Base-by-base conservation (phyloP, 1,140 invertebrate species). In the Dysdera silvatica region DNA sequence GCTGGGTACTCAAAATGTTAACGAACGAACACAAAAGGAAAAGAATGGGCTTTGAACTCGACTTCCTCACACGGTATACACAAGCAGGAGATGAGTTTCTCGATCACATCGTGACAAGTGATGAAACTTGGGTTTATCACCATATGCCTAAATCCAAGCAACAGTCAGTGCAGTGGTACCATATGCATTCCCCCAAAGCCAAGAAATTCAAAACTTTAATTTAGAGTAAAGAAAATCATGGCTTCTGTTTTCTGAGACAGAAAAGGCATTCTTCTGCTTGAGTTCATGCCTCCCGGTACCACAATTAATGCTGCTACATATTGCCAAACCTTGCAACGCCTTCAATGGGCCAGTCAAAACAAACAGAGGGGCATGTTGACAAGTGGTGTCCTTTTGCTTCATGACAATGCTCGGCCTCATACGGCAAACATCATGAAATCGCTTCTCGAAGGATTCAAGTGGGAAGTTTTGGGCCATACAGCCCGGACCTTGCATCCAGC, bases 71-170 rank as follows among this genome's bases (percentile, higher is more conserved):
- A 41, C 23, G 2, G 20, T 57, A 57, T 28, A n/a, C 32, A 40
- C 37, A 57, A 40, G 54, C 33, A 43, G 40, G 35, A 4, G 35
- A 57, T 57, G 54, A 10, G 16, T 57, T 57, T n/a, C 23, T 57
- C 12, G 4, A 24, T 29, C 52, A 35, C 52, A 54, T 54, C 37
- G 52, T 54, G 2, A 54, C 52, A 33, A 33, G 0, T 28, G 23
- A 26, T 28, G 14, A 43, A 28, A 57, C n/a, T 3, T 57, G 33
- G 37, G 10, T 41, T n/a, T 43, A n/a, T 24, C 23, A 54, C 40
- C 20, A 29, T 0, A 43, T 33, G 4, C 54, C 54, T 41, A 5
- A 57, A 4, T 31, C 35, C 24, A 57, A 57, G n/a, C n/a, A n/a
- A n/a, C n/a, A n/a, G n/a, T n/a, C n/a, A n/a, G n/a, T n/a, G n/a